These are phyloP conservation scores for Sinelater perroti DNA, from an alignment of 2,888 invertebrate genomes.

Conservation along the genomic window DNA sequence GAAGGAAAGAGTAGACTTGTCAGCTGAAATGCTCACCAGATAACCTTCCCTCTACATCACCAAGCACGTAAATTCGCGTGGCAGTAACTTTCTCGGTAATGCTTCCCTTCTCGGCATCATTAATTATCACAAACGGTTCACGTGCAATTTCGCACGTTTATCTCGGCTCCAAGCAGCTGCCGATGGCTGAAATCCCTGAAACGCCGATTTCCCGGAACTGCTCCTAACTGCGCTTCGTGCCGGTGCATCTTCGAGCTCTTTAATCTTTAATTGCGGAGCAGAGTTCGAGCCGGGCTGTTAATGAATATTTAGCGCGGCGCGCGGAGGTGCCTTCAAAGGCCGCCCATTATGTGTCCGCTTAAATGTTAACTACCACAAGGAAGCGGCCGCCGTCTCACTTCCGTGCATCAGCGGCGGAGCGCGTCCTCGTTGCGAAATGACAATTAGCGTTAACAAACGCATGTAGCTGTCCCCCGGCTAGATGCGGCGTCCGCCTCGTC, in stretches of 20 bases:
- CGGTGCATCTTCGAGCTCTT: constrained; percentile 15
- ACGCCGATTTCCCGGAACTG: constrained; percentile 3
- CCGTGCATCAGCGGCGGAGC: neutral
- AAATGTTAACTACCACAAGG: constrained; percentile 5
- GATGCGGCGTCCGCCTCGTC: constrained; percentile 14
- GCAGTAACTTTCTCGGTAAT: too few species aligned
- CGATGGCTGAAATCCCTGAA: neutral
- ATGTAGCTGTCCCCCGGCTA: constrained; percentile 32
- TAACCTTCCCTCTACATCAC: neutral
- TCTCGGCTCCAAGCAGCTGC: too few species aligned
- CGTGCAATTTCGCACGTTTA: constrained; percentile 2
- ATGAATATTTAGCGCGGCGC: constrained; percentile 22
- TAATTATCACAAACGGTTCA: constrained; percentile 6
- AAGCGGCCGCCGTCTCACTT: neutral
- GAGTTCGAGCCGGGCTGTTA: constrained; percentile 18
- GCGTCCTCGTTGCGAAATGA: constrained; percentile 20
- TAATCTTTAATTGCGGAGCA: constrained; percentile 26
- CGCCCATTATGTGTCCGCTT: constrained; percentile 11
- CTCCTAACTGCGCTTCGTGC: neutral
- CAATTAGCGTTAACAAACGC: constrained; percentile 39
- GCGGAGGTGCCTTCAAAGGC: constrained; percentile 12
- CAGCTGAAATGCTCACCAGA: neutral
- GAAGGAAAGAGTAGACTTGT: too few species aligned
- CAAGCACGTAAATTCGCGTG: neutral
- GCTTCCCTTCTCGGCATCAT: too few species aligned